Base-by-base conservation (phyloP, 2,797 vertebrate genomes). In the Dryobates pubescens region DNA sequence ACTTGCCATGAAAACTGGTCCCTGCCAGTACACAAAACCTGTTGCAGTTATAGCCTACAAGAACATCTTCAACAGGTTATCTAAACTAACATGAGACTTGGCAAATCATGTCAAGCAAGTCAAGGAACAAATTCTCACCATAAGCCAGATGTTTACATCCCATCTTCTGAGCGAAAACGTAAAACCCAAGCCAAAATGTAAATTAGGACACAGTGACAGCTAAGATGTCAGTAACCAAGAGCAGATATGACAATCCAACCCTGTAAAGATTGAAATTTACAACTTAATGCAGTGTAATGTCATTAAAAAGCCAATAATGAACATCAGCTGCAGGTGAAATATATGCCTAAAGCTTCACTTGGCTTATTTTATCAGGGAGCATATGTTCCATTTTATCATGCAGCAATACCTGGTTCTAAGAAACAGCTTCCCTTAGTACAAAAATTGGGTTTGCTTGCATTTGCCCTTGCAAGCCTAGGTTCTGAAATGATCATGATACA, bases 391-490 rank as follows among this genome's bases (percentile, higher is more conserved):
- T 51, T 51, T 24, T 24, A 51, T 51, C 49, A 51, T 24, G 49
- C 49, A 51, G 22, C 49, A 51, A 51, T 24, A 51, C 49, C 49
- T 51, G 49, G 61, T 12, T 27, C 19, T 29, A 61, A 79, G 32
- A 84, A 70, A 7, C 24, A 80, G 5, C 14, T 51, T 70, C 19
- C 62, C 49, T 3, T 30, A 49, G 24, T 9, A 72, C 6, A 73
- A 81, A 69, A 30, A 2, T 0, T 5, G 41, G 23, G 20, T 15
- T 17, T 0, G 26, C 38, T 77, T 86, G 63, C 73, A 47, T 72
- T 63, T 74, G 7, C 49, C 75, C 22, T n/a, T 83, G 26, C 24
- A 78, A 54, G 19, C 22, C 34, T 19, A 22, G 17, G 30, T 88
- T 79, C 79, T 75, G 53, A 80, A 92, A 77, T 13, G 72, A 43